Conservation (phyloP, 2,888 invertebrate genomes). For the Rhyacophila evoluta region DNA sequence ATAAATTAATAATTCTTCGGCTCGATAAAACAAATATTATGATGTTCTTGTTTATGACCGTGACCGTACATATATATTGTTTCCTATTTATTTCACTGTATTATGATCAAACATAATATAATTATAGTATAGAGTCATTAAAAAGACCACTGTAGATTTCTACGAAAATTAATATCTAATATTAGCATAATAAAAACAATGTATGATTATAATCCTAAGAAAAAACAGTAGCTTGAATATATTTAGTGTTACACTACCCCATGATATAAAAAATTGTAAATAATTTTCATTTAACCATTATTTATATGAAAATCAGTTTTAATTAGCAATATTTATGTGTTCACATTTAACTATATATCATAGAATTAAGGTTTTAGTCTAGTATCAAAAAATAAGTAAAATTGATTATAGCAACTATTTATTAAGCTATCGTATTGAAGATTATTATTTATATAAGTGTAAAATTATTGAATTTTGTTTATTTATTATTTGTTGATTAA, state of each 20-base stretch:
- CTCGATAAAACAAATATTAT: too few relatives aligned
- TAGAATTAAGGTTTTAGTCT: constrained; percentile 42
- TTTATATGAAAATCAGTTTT: constrained; percentile 17
- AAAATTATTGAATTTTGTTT: not conserved
- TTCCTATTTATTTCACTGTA: too few relatives aligned
- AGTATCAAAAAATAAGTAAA: constrained; percentile 31
- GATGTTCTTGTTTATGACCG: too few relatives aligned
- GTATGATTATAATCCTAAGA: not conserved
- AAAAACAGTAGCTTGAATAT: not conserved
- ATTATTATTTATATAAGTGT: constrained; percentile 25
- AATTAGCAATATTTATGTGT: constrained; percentile 50
- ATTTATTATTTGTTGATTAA: constrained; percentile 21
- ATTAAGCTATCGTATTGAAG: not conserved
- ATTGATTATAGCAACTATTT: constrained; percentile 2
- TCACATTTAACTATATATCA: constrained; percentile 45
- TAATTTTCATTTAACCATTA: not conserved
- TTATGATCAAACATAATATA: too few relatives aligned
- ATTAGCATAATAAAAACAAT: not conserved
- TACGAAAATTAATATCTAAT: not conserved
- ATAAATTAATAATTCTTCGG: too few relatives aligned
- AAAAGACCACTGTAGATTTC: not conserved
- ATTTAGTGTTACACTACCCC: not conserved
- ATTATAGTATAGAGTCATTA: not conserved
- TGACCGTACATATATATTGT: too few relatives aligned
- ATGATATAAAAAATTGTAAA: not conserved